These are phyloP conservation scores for Anolis carolinensis DNA, from an alignment of 2,113 vertebrate genomes.

Conservation along the genomic window DNA sequence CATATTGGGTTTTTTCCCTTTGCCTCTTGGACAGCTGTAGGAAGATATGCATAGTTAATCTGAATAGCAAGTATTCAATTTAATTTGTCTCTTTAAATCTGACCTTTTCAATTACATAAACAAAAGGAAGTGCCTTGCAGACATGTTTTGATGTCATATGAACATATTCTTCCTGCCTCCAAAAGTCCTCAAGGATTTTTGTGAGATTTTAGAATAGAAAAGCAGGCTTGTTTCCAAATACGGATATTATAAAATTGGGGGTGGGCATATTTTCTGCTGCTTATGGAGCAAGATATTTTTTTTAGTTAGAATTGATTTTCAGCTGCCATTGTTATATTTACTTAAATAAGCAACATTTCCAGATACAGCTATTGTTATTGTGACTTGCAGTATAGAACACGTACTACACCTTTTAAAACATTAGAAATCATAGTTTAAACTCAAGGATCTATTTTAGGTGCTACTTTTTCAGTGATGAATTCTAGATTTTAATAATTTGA, in stretches of 20 bases:
- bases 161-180: constrained; percentile 29
- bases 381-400: background rate
- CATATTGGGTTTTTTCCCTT: constrained; percentile 27
- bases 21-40: constrained; percentile 58
- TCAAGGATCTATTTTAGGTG: background rate
- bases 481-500: background rate
- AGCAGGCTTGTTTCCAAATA: background rate
- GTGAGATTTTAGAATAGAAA: constrained; percentile 41
- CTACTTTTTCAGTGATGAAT: background rate
- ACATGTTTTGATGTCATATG: constrained; percentile 30
- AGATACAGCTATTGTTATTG: background rate
- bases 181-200: constrained; percentile 41
- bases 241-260: constrained; percentile 24
- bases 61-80: constrained; percentile 52
- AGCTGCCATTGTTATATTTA: constrained; percentile 41
- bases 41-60: constrained; percentile 60
- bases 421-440: background rate
- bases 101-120: constrained; percentile 64
- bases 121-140: constrained; percentile 43
- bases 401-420: background rate
- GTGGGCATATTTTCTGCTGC: constrained; percentile 45
- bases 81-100: constrained; percentile 63
- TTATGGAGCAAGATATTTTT: constrained; percentile 52
- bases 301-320: constrained; percentile 56
- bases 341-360: background rate